Evolutionary conservation across 2,797 vertebrate genomes (phyloP).

Genomic region (Poecile montanus): DNA sequence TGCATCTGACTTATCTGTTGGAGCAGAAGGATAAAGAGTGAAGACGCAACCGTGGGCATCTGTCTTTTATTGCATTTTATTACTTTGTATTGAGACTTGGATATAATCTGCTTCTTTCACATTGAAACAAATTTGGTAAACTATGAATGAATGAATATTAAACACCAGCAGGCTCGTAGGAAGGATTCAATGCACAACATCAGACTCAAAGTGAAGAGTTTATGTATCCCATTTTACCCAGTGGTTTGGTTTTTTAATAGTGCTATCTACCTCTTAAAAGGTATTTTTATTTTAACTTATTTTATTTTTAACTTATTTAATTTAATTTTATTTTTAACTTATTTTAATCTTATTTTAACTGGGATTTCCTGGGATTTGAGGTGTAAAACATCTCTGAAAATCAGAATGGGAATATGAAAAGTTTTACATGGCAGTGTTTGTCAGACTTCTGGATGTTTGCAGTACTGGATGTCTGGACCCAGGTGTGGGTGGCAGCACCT

Average conservation of each 20-base stretch:
- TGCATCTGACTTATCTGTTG: not conserved
- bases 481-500: not conserved
- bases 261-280: not conserved
- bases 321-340: too few relatives aligned
- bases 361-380: not conserved
- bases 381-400: not conserved
- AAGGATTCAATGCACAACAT: not conserved
- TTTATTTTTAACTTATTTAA: too few relatives aligned
- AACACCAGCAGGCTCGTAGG: not conserved
- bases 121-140: not conserved
- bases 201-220: not conserved
- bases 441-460: not conserved
- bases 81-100: not conserved
- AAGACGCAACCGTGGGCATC: not conserved
- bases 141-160: not conserved
- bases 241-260: not conserved
- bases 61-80: not conserved
- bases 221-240: not conserved
- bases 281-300: too few relatives aligned
- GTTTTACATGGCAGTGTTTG: not conserved
- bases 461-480: not conserved
- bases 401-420: not conserved
- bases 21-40: not conserved
- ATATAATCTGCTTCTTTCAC: not conserved
- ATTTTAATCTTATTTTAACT: not conserved